Conservation (phyloP, 2,113 vertebrate species). For the Craseonycteris thonglongyai region DNA sequence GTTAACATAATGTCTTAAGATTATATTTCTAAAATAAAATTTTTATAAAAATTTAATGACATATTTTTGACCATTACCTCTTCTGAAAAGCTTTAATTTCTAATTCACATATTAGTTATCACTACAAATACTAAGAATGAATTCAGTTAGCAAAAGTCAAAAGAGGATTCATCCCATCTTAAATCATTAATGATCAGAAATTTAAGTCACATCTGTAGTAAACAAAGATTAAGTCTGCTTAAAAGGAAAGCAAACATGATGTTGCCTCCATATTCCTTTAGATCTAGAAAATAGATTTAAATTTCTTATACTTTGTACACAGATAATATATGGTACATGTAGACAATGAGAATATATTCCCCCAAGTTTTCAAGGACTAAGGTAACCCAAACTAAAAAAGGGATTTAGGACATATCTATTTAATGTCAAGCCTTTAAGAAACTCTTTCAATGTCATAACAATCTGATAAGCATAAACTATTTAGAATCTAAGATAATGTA, state of each 20-base stretch:
- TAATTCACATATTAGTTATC: background rate
- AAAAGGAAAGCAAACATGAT: background rate
- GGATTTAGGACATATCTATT: background rate
- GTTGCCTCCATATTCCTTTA: background rate
- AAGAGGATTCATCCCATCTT: background rate
- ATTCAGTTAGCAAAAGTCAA: background rate
- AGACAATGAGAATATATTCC: background rate
- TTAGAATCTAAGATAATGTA: background rate
- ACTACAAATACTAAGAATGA: background rate
- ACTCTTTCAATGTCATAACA: background rate
- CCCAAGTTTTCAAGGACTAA: background rate
- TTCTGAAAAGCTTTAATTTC: constrained; percentile 12
- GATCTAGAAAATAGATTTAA: background rate
- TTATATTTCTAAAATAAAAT: background rate
- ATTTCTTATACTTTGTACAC: background rate
- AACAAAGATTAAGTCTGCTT: background rate
- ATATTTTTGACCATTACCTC: background rate
- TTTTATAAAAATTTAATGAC: background rate
- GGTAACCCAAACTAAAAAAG: background rate
- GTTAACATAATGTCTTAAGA: background rate
- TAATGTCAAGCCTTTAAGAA: background rate
- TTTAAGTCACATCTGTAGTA: background rate
- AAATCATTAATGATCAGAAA: constrained; percentile 23
- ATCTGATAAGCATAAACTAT: background rate
- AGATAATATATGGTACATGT: background rate